Evolutionary conservation across 2,797 vertebrate species (phyloP), one percentile per base, ranked within the genome.

Genomic region (Phrynocephalus forsythii): DNA sequence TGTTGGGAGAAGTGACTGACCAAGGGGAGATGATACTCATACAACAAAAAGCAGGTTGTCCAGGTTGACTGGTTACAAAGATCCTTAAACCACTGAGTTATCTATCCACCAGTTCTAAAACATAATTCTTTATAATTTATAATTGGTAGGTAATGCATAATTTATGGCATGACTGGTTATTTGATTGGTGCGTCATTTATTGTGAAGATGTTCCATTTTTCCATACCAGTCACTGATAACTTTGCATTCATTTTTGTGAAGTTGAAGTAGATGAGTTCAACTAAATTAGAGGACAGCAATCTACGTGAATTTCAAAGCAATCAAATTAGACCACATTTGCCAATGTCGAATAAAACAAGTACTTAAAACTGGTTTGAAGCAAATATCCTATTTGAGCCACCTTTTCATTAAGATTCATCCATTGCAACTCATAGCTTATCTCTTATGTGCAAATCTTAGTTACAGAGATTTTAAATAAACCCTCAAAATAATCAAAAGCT

Each of bases 241-340:
- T 44, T 44, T 44, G 38, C 38, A 44, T 44, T 44, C 38, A 5
- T 44, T 44, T 44, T 44, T 44, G 38, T 44, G 38, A 44, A 44
- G 60, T 7, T 24, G 63, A 68, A 85, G 16, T 77, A 77, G 66
- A 78, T 67, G 75, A 78, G 56, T 78, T 85, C 26, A 78, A 85
- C 68, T 78, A 38, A 68, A 77, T 67, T 30, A 85, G 28, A 30
- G 30, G 28, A 78, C 50, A 38, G 75, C 2, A 85, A 78, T 30
- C 75, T 52, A 5, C 75, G 50, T 78, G 84, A 67, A 48, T 67
- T 11, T 50, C 44, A n/a, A 78, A 78, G 75, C 60, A 78, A 77
- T 68, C 63, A 78, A 67, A 67, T 68, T 77, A 66, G 48, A 48
- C n/a, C 84, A 30, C 48, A 66, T 50, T 77, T 66, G 66, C n/a